A percentile compares a stretch with the other conserved stretches of the same genome.
phyloP scores from a whole-genome alignment of 2,797 vertebrate genomes.

The Scyliorhinus canicula region DNA sequence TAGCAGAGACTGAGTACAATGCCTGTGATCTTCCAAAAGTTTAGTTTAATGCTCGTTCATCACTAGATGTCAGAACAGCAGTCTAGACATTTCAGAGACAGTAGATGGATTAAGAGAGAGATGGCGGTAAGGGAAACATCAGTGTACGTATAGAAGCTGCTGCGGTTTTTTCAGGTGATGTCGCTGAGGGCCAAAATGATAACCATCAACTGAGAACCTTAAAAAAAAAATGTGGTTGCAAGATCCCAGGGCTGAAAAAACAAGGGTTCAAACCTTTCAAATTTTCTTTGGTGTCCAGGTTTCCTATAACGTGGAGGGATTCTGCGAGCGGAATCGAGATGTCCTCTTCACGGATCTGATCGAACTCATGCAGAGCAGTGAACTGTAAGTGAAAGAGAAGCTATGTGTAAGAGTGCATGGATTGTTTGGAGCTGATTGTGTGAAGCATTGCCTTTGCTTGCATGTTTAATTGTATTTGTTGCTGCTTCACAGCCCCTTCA shows the following conservation, averaged over 20 bases:
- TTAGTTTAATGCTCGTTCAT: no score
- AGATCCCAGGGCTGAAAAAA: no score
- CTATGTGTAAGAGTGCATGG: constrained; percentile 27
- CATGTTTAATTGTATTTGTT: not conserved
- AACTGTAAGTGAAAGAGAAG: constrained; percentile 71
- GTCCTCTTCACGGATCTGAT: constrained; percentile 96
- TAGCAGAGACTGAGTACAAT: no score
- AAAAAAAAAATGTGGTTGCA: not conserved
- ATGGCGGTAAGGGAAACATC: no score
- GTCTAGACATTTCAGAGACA: no score
- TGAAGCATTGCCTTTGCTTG: not conserved
- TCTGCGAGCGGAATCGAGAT: constrained; percentile 95
- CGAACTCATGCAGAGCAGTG: constrained; percentile 97
- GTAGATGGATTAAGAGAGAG: no score
- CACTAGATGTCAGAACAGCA: no score
- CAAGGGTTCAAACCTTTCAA: not conserved
- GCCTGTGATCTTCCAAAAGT: no score
- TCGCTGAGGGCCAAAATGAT: not conserved
- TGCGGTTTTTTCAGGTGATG: not conserved
- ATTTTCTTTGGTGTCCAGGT: constrained; percentile 62
- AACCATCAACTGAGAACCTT: not conserved
- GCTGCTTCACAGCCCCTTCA: constrained; percentile 72
- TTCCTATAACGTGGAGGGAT: constrained; percentile 93
- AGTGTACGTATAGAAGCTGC: not conserved
- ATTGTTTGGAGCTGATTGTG: not conserved